A percentile compares a stretch with the other conserved stretches of the same genome.
phyloP scores from a whole-genome alignment of 2,888 invertebrate species.

The Spialia ferax region DNA sequence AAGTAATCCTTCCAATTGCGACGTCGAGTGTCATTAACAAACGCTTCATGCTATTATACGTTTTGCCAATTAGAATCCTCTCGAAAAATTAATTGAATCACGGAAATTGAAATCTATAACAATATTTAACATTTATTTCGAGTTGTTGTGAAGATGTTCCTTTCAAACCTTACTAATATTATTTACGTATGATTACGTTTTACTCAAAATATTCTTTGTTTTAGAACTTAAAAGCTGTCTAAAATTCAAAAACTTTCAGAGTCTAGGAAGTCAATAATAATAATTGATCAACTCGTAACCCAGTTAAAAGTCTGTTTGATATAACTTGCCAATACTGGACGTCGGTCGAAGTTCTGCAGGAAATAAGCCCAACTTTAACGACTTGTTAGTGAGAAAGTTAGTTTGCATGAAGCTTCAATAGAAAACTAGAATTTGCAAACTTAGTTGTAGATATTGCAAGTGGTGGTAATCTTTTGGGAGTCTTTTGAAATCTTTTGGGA shows the following conservation, averaged over 20 bases:
- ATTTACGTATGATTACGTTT: too few relatives aligned
- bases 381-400: background rate
- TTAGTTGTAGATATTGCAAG: too few relatives aligned
- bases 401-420: background rate
- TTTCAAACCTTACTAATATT: too few relatives aligned
- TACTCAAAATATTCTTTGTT: too few relatives aligned
- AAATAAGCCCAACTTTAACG: background rate
- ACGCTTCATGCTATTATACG: background rate
- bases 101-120: too few relatives aligned
- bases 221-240: background rate
- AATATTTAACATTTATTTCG: too few relatives aligned
- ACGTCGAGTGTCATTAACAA: background rate
- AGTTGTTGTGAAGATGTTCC: too few relatives aligned
- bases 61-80: too few relatives aligned
- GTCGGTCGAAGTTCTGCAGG: background rate
- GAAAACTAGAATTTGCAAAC: too few relatives aligned
- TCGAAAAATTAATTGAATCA: too few relatives aligned
- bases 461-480: too few relatives aligned
- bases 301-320: background rate
- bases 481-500: too few relatives aligned
- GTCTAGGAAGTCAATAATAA: background rate
- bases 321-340: background rate
- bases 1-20: slow-evolving; percentile 13
- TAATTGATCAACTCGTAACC: background rate
- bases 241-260: background rate